Base-by-base conservation (phyloP, 2,888 invertebrate genomes). In the Eledona agricola region DNA sequence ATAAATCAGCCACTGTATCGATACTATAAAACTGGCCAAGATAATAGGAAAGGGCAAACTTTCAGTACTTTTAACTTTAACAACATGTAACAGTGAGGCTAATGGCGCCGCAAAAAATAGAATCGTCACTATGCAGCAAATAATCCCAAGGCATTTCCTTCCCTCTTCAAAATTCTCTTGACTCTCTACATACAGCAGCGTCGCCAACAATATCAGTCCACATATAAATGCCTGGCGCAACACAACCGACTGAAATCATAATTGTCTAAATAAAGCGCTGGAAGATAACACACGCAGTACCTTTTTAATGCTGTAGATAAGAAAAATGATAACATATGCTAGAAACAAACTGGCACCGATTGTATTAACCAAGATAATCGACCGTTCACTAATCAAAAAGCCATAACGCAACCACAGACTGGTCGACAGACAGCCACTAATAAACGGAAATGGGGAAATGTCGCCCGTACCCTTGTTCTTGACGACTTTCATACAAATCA, bases 1-100 rank as follows among this genome's bases (percentile, higher is more conserved):
- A 78, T 96, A 96, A 1, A 87, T 72, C 58, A 87, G 84, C 96
- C 96, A 96, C 63, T 92, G 85, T 12, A 84, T 75, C 4, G 90
- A 89, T 3, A 93, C 90, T 38, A 92, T 76, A 72, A 94, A 89
- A 20, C 90, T 89, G 71, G 89, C 86, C 25, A 89, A 75, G 72
- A 95, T 94, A 69, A 96, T 81, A 2, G 92, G 90, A 72, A 93
- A 90, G 15, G 96, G 95, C 65, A 96, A 80, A 72, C 88, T 89
- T 66, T 93, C 93, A 0, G 93, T 87, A 72, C 84, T 91, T 74
- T 87, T 89, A 3, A 86, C 83, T 72, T 80, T 83, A 42, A 95
- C 79, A 2, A 96, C 94, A 78, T 93, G 87, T 19, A 89, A 78
- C 62, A 93, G 74, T 71, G 88, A 87, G 38, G 87, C 86, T 61